phyloP scores from a whole-genome alignment of 2,113 vertebrate species.

The Nothoprocta perdicaria region DNA sequence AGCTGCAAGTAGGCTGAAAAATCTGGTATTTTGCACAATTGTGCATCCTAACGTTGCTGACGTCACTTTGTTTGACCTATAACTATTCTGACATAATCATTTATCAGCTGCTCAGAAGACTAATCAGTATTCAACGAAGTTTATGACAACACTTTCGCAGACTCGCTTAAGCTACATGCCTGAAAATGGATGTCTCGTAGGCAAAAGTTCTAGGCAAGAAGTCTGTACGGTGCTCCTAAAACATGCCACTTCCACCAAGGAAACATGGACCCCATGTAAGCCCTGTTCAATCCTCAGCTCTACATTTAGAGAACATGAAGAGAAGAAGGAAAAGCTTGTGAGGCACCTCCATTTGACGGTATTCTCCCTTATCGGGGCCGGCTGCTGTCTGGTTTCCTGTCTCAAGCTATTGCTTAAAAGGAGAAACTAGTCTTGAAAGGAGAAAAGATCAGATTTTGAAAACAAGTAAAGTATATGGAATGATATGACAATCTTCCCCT shows the following conservation, averaged over 20 bases:
- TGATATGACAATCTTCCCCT: conserved; percentile 37
- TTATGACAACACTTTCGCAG: background rate
- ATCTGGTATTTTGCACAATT: background rate
- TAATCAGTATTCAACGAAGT: background rate
- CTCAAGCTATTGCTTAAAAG: conserved; percentile 78
- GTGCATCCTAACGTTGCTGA: background rate
- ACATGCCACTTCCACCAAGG: background rate
- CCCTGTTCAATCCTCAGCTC: background rate
- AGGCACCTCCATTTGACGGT: conserved; percentile 76
- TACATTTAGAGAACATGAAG: conserved; percentile 42
- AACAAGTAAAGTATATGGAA: conserved; percentile 63
- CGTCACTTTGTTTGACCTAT: background rate
- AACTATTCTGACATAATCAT: background rate
- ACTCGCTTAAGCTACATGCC: background rate
- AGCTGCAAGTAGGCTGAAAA: background rate
- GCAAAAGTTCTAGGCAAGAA: background rate
- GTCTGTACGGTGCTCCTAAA: background rate
- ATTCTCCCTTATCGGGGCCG: conserved; percentile 76
- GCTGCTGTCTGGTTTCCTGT: conserved; percentile 87
- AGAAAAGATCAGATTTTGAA: conserved; percentile 67
- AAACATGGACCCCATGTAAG: background rate
- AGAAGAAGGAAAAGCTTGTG: conserved; percentile 20
- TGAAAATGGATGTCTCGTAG: background rate
- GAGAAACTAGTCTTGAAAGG: conserved; percentile 72
- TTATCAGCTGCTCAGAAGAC: background rate